These are phyloP conservation scores for Ammodytes marinus DNA, from an alignment of 2,113 vertebrate species.

Conservation along the genomic window DNA sequence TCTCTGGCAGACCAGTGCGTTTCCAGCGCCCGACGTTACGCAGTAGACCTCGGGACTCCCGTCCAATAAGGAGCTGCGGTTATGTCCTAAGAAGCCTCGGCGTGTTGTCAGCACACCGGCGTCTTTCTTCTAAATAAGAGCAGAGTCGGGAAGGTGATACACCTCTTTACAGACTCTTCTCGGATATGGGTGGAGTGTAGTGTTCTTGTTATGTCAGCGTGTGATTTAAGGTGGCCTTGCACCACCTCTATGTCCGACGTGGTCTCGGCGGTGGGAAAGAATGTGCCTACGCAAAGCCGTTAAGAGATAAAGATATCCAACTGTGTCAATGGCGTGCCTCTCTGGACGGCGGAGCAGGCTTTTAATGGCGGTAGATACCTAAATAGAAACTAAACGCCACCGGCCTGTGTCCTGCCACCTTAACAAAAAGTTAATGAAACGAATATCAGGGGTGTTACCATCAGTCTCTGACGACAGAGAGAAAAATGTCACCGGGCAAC, in stretches of 20 bases:
- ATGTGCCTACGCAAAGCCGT: constrained; percentile 20
- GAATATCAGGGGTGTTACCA: constrained; percentile 66
- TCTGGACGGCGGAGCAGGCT: background rate
- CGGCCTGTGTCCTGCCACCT: constrained; percentile 62
- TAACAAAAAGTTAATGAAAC: constrained; percentile 71
- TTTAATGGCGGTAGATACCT: fast-evolving
- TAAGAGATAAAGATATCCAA: constrained; percentile 9
- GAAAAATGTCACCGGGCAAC: constrained; percentile 78
- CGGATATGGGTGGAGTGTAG: constrained; percentile 76
- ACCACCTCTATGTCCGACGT: background rate
- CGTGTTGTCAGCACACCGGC: constrained; percentile 23
- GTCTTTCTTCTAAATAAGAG: constrained; percentile 39
- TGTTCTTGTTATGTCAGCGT: constrained; percentile 80
- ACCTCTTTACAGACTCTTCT: constrained; percentile 68
- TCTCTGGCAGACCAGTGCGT: constrained; percentile 10
- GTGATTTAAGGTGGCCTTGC: constrained; percentile 81
- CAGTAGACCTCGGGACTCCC: constrained; percentile 1
- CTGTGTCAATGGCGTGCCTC: background rate
- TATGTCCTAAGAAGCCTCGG: constrained; percentile 15
- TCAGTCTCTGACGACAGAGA: constrained; percentile 70
- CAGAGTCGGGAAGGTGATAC: constrained; percentile 68
- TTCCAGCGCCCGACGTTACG: constrained; percentile 21
- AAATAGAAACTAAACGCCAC: background rate
- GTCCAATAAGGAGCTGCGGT: constrained; percentile 49
- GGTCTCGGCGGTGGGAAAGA: constrained; percentile 8